Percentiles rank a stretch among this genome's conserved stretches.
Conservation (phyloP, 2,888 invertebrate genomes). For the Mactromeris polynyma region DNA sequence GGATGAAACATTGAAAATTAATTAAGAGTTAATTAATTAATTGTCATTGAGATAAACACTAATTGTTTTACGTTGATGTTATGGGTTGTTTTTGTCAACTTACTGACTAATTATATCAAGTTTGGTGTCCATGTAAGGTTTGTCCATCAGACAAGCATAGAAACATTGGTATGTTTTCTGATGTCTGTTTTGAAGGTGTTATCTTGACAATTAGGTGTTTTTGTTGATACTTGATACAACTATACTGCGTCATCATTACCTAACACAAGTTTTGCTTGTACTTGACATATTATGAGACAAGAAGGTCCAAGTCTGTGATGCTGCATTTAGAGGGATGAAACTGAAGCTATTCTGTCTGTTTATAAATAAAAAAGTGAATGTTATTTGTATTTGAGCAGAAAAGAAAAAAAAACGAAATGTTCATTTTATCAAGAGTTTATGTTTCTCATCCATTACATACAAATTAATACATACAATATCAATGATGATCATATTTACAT, state of each 20-base stretch:
- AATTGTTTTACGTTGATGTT: background rate
- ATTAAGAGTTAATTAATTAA: background rate
- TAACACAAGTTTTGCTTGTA: background rate
- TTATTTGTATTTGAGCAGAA: too few relatives aligned
- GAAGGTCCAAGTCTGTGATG: too few relatives aligned
- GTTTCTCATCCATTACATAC: too few relatives aligned
- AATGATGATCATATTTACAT: too few relatives aligned
- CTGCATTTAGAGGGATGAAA: too few relatives aligned
- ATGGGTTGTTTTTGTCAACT: background rate
- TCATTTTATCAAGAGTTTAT: too few relatives aligned
- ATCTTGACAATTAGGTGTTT: slow-evolving; percentile 9
- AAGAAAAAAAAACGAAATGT: too few relatives aligned
- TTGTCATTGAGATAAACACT: background rate
- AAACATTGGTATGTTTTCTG: background rate
- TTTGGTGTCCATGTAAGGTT: background rate
- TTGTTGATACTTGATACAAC: background rate
- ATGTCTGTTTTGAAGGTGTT: background rate
- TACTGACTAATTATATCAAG: background rate
- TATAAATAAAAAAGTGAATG: too few relatives aligned
- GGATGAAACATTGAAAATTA: slow-evolving; percentile 1
- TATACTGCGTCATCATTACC: background rate
- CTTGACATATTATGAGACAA: background rate
- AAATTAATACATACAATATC: too few relatives aligned
- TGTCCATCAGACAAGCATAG: background rate
- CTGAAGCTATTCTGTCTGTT: too few relatives aligned